A percentile compares a stretch with the other conserved stretches of the same genome.
Evolutionary conservation across 2,113 vertebrate genomes (phyloP).

Genomic region (Sciurus niger): DNA sequence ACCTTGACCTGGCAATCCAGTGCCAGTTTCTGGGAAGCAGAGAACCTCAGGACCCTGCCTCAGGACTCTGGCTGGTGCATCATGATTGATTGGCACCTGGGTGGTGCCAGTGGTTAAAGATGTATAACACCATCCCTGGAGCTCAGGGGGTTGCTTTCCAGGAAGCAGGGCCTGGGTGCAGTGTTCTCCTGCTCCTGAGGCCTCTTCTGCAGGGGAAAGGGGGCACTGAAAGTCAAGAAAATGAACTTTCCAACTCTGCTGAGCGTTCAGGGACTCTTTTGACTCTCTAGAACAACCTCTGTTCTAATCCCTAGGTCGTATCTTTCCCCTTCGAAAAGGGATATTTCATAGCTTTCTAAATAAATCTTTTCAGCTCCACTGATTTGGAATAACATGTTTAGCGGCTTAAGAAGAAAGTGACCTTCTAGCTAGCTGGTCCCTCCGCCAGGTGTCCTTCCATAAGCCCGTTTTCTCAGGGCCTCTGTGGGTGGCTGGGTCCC

Average conservation of each 20-base stretch:
- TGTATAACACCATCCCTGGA: no score
- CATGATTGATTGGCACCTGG: neutral
- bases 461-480: constrained; percentile 54
- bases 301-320: constrained; percentile 66
- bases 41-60: neutral
- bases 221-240: neutral
- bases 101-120: neutral
- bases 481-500: neutral
- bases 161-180: neutral
- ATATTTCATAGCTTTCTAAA: constrained; percentile 70
- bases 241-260: neutral
- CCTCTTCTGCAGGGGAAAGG: neutral
- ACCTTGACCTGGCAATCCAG: neutral
- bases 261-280: constrained; percentile 54
- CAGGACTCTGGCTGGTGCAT: neutral
- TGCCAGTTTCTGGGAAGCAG: neutral
- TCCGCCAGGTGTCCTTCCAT: constrained; percentile 6
- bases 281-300: constrained; percentile 38
- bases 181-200: neutral
- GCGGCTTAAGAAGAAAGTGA: constrained; percentile 66
- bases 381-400: constrained; percentile 81
- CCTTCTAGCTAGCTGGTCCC: constrained; percentile 5
- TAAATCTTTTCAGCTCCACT: constrained; percentile 75
- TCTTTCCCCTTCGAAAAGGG: constrained; percentile 68
- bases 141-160: neutral